Evolutionary conservation across 2,113 vertebrate genomes (phyloP).

Genomic region (Odontesthes bonariensis): DNA sequence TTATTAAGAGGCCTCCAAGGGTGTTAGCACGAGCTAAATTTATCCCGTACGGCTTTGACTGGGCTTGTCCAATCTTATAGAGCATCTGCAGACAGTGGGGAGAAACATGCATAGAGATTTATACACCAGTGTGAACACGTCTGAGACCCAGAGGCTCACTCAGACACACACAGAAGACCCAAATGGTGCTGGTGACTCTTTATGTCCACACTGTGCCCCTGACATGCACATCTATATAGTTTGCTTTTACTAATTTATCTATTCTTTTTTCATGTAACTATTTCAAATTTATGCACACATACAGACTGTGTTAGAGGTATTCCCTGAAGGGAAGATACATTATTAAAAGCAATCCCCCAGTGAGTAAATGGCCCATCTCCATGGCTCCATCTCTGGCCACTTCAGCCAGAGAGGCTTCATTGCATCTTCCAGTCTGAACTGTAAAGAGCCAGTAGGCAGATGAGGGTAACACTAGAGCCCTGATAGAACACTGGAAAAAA

Average conservation of each 20-base stretch:
- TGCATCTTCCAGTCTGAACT: constrained; percentile 43
- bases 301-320: constrained; percentile 23
- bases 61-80: constrained; percentile 74
- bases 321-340: constrained; percentile 22
- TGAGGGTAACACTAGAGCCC: constrained; percentile 30
- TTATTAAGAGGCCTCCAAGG: constrained; percentile 87
- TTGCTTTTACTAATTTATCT: background rate
- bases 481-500: constrained; percentile 35
- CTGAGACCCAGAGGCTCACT: constrained; percentile 2
- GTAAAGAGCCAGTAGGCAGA: constrained; percentile 60
- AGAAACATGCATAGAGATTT: constrained; percentile 55
- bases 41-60: constrained; percentile 77
- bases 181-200: constrained; percentile 2
- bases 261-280: background rate
- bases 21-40: constrained; percentile 83
- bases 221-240: no score
- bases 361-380: constrained; percentile 53
- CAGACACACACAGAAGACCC: constrained; percentile 3
- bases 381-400: constrained; percentile 23
- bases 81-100: constrained; percentile 76
- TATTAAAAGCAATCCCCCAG: constrained; percentile 47
- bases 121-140: constrained; percentile 44
- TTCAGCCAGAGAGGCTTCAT: constrained; percentile 55
- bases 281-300: constrained; percentile 11
- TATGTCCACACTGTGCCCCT: background rate